Conservation (phyloP, 2,888 invertebrate genomes). For the Geophilus truncorum region DNA sequence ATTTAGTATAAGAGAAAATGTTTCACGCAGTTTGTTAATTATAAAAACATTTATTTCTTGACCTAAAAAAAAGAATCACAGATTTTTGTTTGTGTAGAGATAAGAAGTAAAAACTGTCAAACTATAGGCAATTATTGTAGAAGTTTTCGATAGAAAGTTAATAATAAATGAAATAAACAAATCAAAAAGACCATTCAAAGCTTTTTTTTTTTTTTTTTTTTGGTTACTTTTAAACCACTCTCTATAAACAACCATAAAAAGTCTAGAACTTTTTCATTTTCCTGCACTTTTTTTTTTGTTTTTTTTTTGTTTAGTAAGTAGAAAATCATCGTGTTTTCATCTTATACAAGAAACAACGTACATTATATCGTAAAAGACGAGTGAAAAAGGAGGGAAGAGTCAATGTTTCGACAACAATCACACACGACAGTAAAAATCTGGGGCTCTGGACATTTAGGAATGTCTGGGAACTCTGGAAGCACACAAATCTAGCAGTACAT, state of each 20-base stretch:
- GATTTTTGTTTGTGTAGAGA: not conserved
- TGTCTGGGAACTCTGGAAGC: not conserved
- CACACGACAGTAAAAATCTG: not conserved
- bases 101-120: not conserved
- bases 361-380: not conserved
- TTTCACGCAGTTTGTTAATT: not conserved
- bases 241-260: not conserved
- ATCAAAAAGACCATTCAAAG: not conserved
- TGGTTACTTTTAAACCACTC: too few species aligned
- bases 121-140: not conserved
- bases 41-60: conserved; percentile 15
- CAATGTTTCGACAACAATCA: too few species aligned
- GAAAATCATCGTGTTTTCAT: not conserved
- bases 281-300: not conserved
- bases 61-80: not conserved
- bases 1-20: not conserved
- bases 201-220: not conserved
- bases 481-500: not conserved
- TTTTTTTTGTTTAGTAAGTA: too few species aligned
- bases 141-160: not conserved
- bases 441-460: not conserved
- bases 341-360: not conserved
- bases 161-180: not conserved
- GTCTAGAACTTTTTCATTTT: not conserved
- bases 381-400: not conserved